phyloP scores from a whole-genome alignment of 2,113 vertebrate genomes.

The Mormoops blainvillei region DNA sequence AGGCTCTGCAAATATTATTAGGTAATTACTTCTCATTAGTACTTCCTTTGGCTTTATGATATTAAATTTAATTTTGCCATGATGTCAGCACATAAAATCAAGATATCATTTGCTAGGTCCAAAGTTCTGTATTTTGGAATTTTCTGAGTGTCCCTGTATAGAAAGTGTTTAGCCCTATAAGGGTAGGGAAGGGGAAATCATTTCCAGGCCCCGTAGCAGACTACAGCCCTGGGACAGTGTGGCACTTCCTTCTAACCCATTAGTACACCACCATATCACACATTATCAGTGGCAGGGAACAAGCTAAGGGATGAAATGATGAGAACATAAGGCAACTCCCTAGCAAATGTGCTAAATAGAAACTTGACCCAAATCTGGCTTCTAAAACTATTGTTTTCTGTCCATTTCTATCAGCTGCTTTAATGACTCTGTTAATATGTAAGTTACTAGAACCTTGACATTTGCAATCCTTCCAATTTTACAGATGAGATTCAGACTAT shows the following conservation, averaged over 20 bases:
- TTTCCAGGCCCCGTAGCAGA: background rate
- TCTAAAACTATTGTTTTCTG: background rate
- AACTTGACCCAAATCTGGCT: background rate
- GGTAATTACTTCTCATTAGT: constrained; percentile 56
- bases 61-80: constrained; percentile 12
- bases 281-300: background rate
- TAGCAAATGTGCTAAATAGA: background rate
- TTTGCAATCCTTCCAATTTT: background rate
- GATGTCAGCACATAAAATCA: constrained; percentile 31
- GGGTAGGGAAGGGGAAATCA: background rate
- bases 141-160: background rate
- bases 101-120: background rate
- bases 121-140: background rate
- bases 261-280: background rate
- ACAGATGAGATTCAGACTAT: background rate
- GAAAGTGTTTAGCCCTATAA: background rate
- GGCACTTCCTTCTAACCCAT: background rate
- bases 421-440: background rate
- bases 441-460: background rate
- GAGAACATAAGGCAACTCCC: background rate
- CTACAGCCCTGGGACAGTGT: background rate
- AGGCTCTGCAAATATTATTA: constrained; percentile 34
- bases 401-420: background rate
- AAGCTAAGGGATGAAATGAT: background rate
- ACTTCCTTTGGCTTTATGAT: constrained; percentile 55